Evolutionary conservation across 2,797 vertebrate species (phyloP).

Genomic region (Acipenser ruthenus): DNA sequence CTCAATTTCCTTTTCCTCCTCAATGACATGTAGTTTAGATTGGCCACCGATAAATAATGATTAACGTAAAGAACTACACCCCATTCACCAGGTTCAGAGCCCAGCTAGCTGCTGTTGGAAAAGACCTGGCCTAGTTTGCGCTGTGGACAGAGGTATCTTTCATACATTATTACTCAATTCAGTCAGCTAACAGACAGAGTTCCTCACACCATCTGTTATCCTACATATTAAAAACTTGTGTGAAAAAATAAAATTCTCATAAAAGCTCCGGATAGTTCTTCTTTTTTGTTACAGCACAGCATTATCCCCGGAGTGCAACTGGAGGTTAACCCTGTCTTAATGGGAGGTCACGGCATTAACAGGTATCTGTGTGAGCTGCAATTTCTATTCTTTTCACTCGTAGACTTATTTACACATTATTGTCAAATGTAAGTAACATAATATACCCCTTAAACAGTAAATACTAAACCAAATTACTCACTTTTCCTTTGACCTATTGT

Average conservation of each 20-base stretch:
- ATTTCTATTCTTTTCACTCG: constrained; percentile 33
- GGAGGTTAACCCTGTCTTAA: too few species aligned
- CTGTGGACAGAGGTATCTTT: too few species aligned
- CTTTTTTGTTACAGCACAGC: constrained; percentile 13
- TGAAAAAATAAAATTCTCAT: constrained; percentile 21
- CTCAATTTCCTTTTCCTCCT: too few species aligned
- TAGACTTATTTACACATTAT: constrained; percentile 50
- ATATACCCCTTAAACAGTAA: constrained; percentile 45
- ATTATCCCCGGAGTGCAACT: constrained; percentile 13
- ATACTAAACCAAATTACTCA: constrained; percentile 43
- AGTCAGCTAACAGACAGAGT: too few species aligned
- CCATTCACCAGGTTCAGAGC: too few species aligned
- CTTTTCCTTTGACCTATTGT: constrained; percentile 23
- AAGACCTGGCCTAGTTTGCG: too few species aligned
- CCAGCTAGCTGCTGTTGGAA: too few species aligned
- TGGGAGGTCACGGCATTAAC: constrained; percentile 6
- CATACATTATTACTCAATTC: too few species aligned
- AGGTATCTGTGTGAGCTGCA: constrained; percentile 17
- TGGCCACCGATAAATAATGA: too few species aligned
- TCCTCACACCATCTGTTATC: not conserved
- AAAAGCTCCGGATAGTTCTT: too few species aligned
- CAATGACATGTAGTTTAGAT: too few species aligned
- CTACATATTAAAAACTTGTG: not conserved
- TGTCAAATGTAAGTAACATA: constrained; percentile 38
- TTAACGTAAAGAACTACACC: too few species aligned